phyloP scores from a whole-genome alignment of 2,888 invertebrate genomes.

The Chaetoderma sp. region DNA sequence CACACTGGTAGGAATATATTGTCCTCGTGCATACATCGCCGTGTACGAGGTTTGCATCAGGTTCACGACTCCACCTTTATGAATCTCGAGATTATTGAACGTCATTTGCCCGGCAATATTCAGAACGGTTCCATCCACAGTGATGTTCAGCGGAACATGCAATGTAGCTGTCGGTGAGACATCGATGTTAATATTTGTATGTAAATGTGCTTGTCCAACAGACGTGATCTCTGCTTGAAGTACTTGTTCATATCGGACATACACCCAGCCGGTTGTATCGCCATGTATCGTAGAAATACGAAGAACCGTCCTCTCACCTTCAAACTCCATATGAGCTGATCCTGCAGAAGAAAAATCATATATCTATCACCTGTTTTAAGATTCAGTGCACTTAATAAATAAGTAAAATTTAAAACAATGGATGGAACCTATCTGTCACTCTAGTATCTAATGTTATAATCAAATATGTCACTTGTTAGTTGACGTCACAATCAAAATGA shows the following conservation, averaged over 20 bases:
- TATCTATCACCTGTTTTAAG: too few relatives aligned
- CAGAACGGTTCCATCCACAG: conserved; percentile 43
- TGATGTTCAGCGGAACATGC: conserved; percentile 47
- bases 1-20: conserved; percentile 37
- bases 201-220: conserved; percentile 38
- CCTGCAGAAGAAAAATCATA: conserved; percentile 39
- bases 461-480: too few relatives aligned
- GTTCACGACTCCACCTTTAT: conserved; percentile 40
- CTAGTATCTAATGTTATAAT: too few relatives aligned
- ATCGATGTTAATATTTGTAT: conserved; percentile 44
- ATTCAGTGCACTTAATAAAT: too few relatives aligned
- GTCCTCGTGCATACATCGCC: conserved; percentile 40
- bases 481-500: too few relatives aligned
- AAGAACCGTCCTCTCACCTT: conserved; percentile 29
- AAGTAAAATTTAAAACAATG: too few relatives aligned
- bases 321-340: conserved; percentile 42
- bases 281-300: conserved; percentile 40
- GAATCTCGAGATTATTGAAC: conserved; percentile 48
- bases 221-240: conserved; percentile 47
- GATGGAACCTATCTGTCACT: too few relatives aligned
- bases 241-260: conserved; percentile 40
- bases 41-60: conserved; percentile 45
- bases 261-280: conserved; percentile 47
- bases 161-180: conserved; percentile 41
- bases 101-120: conserved; percentile 46